Evolutionary conservation across 2,797 vertebrate species (phyloP).

Genomic region (Octomys mimax): DNA sequence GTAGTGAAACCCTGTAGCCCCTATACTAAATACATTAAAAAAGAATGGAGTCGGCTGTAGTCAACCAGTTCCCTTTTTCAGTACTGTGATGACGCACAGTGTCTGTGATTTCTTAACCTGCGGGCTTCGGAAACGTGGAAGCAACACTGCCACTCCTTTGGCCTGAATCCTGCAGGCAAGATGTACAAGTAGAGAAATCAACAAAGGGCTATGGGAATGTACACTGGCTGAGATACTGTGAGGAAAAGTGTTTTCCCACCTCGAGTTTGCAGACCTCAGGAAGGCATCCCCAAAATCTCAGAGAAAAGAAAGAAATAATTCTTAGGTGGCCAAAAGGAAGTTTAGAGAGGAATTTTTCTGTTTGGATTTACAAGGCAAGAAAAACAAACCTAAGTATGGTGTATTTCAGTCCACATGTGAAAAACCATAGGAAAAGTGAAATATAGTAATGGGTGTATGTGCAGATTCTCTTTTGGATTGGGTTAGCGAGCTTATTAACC

Average conservation of each 20-base stretch:
- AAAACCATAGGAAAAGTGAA: constrained; percentile 5
- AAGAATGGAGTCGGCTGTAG: not conserved
- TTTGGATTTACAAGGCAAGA: not conserved
- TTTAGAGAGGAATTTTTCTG: not conserved
- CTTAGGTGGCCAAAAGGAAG: not conserved
- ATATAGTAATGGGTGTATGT: not conserved
- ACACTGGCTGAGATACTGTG: not conserved
- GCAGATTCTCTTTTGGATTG: not conserved
- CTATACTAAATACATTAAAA: too few species aligned
- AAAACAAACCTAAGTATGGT: not conserved
- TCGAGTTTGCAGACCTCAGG: not conserved
- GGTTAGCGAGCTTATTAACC: not conserved
- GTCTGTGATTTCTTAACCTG: not conserved
- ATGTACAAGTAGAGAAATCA: not conserved
- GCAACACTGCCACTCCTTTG: not conserved
- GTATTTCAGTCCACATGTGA: not conserved
- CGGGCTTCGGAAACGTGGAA: not conserved
- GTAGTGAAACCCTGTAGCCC: too few species aligned
- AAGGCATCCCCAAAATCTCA: not conserved
- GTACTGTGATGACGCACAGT: not conserved
- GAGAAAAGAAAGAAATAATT: constrained; percentile 23
- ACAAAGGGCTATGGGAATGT: not conserved
- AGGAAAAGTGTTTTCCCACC: not conserved
- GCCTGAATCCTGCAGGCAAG: not conserved
- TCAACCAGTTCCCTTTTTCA: not conserved